A percentile compares a stretch with the other conserved stretches of the same genome.
phyloP scores from a whole-genome alignment of 1,140 invertebrate species.

The Heterodera carotae region DNA sequence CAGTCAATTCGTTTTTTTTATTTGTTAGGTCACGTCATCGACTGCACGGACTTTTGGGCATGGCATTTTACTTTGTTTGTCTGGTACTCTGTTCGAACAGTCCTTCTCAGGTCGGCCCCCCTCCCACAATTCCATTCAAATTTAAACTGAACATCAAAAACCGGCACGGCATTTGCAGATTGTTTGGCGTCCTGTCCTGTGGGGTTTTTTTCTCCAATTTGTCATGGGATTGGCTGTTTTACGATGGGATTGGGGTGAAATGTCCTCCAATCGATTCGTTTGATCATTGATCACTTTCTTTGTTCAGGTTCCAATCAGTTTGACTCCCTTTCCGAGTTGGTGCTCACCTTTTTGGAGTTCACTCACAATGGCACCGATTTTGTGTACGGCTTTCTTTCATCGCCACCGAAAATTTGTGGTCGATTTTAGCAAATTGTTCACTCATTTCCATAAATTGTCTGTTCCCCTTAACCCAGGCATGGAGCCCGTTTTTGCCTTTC shows the following conservation, averaged over 20 bases:
- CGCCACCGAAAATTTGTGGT: slow-evolving; percentile 72
- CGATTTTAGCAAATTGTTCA: not conserved
- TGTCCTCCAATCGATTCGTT: no score
- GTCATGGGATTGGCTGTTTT: slow-evolving; percentile 82
- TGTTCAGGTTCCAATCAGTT: slow-evolving; percentile 76
- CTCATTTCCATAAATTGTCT: no score
- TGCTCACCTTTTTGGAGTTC: slow-evolving; percentile 78
- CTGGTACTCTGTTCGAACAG: slow-evolving; percentile 64
- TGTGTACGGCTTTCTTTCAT: slow-evolving; percentile 76
- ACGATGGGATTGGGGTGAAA: slow-evolving; percentile 76
- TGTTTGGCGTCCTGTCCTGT: slow-evolving; percentile 77
- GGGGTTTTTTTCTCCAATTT: slow-evolving; percentile 82
- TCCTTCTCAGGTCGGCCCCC: slow-evolving; percentile 42
- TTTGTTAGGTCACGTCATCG: slow-evolving; percentile 67
- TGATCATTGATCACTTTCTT: slow-evolving; percentile 73
- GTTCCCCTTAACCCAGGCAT: slow-evolving; percentile 72
- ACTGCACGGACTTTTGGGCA: slow-evolving; percentile 65
- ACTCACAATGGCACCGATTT: slow-evolving; percentile 79
- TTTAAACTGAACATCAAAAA: no score
- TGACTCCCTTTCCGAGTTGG: slow-evolving; percentile 55
- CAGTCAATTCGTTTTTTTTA: no score
- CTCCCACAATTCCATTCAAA: slow-evolving; percentile 24
- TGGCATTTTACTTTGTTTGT: slow-evolving; percentile 62
- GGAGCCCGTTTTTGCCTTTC: slow-evolving; percentile 69
- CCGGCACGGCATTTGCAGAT: no score